Conservation (phyloP, 2,797 vertebrate species). For the Odontamblyopus rebecca region DNA sequence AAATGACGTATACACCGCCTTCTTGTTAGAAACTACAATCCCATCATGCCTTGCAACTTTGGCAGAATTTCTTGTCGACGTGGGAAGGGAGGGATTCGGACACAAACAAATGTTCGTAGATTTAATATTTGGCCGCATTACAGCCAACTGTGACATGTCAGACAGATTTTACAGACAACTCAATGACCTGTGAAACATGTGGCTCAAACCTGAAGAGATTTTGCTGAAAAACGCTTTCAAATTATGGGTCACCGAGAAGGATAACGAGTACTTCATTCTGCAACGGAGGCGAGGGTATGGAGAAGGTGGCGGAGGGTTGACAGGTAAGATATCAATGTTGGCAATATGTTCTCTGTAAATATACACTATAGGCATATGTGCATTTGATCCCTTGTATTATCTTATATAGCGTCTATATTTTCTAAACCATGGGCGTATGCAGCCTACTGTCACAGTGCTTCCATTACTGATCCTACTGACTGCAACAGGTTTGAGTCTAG, state of each 20-base stretch:
- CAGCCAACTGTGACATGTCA: conserved; percentile 65
- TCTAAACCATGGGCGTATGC: conserved; percentile 35
- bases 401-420: neutral
- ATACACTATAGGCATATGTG: neutral
- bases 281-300: conserved; percentile 90
- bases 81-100: conserved; percentile 74
- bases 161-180: conserved; percentile 36
- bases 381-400: neutral
- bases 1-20: conserved; percentile 15
- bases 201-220: conserved; percentile 95
- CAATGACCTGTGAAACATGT: conserved; percentile 78
- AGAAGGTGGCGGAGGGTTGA: conserved; percentile 90
- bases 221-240: conserved; percentile 95
- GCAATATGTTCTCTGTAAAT: neutral
- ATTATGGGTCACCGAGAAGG: conserved; percentile 92
- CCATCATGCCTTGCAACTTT: conserved; percentile 64
- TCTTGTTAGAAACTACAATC: conserved; percentile 77
- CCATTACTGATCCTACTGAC: neutral
- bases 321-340: conserved; percentile 77
- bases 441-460: neutral
- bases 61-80: conserved; percentile 80
- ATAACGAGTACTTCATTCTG: conserved; percentile 92
- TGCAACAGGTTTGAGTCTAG: conserved; percentile 64
- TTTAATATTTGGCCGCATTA: conserved; percentile 56
- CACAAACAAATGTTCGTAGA: conserved; percentile 74